A percentile compares a stretch with the other conserved stretches of the same genome.
Evolutionary conservation across 2,888 invertebrate species (phyloP).

Genomic region (Cantharis rustica): DNA sequence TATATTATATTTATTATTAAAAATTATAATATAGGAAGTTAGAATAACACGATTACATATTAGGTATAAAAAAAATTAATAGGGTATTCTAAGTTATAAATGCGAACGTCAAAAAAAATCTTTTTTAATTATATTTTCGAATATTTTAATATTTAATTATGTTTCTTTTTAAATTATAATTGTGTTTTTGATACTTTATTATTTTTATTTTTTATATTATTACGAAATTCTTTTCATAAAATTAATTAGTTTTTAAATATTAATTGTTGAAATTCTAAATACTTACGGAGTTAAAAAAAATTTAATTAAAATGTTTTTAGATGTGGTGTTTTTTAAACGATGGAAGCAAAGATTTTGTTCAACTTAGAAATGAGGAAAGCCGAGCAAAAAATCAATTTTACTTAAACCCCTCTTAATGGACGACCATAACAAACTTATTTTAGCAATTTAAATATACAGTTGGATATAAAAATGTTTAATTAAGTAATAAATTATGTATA

Average conservation of each 20-base stretch:
- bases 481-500: constrained; percentile 4
- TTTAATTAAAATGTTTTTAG: background rate
- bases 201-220: too few relatives aligned
- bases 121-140: too few relatives aligned
- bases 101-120: too few relatives aligned
- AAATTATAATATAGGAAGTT: too few relatives aligned
- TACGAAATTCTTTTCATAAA: background rate
- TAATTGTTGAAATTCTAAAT: background rate
- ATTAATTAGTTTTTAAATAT: background rate
- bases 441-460: constrained; percentile 3
- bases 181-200: too few relatives aligned
- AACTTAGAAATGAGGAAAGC: background rate
- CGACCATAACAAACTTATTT: background rate
- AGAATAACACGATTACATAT: too few relatives aligned
- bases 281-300: background rate
- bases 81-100: too few relatives aligned
- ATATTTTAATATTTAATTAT: too few relatives aligned
- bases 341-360: background rate
- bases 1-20: too few relatives aligned
- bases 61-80: too few relatives aligned
- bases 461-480: constrained; percentile 3
- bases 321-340: background rate
- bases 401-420: constrained; percentile 2
- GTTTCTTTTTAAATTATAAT: too few relatives aligned
- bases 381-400: constrained; percentile 1